These are phyloP conservation scores for Drosophila auraria DNA, from an alignment of 1,140 invertebrate genomes.

Conservation along the genomic window DNA sequence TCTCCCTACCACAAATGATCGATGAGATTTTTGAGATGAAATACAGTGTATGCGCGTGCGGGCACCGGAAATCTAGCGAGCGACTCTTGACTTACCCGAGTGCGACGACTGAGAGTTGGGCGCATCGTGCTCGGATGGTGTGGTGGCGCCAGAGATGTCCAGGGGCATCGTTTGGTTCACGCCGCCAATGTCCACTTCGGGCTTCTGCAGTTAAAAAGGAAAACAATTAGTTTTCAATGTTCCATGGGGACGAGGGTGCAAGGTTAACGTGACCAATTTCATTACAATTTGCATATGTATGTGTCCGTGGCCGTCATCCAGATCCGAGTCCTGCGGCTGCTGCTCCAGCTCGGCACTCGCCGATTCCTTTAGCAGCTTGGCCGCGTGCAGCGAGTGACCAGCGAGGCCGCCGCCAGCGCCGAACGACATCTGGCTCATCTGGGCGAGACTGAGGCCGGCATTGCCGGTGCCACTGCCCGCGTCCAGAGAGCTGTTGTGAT, in stretches of 20 bases:
- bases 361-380: slow-evolving; percentile 80
- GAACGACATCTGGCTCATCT: slow-evolving; percentile 84
- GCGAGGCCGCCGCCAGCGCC: slow-evolving; percentile 58
- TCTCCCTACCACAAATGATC: slow-evolving; percentile 41
- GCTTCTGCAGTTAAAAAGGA: slow-evolving; percentile 68
- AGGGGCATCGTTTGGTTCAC: slow-evolving; percentile 83
- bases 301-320: slow-evolving; percentile 79
- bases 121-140: slow-evolving; percentile 84
- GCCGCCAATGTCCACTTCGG: slow-evolving; percentile 81
- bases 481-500: slow-evolving; percentile 82
- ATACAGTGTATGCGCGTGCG: slow-evolving; percentile 19
- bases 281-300: slow-evolving; percentile 85
- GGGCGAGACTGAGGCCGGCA: slow-evolving; percentile 78
- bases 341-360: slow-evolving; percentile 73
- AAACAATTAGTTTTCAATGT: slow-evolving; percentile 45
- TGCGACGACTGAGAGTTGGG: slow-evolving; percentile 84
- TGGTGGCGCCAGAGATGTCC: slow-evolving; percentile 84
- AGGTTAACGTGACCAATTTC: slow-evolving; percentile 77
- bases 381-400: slow-evolving; percentile 74
- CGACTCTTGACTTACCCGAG: slow-evolving; percentile 70
- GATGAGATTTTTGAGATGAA: slow-evolving; percentile 46
- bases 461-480: slow-evolving; percentile 57
- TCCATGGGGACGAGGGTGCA: neutral
- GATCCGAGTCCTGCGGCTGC: slow-evolving; percentile 81
- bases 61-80: slow-evolving; percentile 3